Evolutionary conservation across 2,888 invertebrate species (phyloP).

Genomic region (Sabatieria punctata): DNA sequence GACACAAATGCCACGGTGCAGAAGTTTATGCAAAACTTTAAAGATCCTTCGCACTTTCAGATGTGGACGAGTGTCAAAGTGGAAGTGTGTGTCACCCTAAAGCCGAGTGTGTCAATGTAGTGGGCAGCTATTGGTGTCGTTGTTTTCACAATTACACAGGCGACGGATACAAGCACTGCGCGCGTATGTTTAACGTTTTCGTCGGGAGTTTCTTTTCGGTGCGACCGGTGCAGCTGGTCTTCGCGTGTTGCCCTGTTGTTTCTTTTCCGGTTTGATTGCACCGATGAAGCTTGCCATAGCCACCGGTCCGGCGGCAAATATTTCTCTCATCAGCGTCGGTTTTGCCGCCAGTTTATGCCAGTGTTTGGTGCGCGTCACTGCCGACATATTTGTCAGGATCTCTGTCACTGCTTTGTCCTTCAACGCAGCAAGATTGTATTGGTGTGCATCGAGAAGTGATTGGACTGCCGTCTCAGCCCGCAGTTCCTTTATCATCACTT

Average conservation of each 20-base stretch:
- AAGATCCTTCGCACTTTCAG: too few species aligned
- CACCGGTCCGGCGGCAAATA: neutral
- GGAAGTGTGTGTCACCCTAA: constrained; percentile 52
- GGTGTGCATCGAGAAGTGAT: neutral
- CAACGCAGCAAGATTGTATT: neutral
- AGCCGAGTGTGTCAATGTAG: constrained; percentile 66
- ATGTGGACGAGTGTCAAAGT: constrained; percentile 64
- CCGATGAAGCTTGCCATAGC: neutral
- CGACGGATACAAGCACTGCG: constrained; percentile 14
- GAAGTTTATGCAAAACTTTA: too few species aligned
- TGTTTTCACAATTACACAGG: constrained; percentile 76
- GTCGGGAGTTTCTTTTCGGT: too few species aligned
- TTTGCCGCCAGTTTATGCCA: neutral
- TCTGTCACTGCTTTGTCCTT: too few species aligned
- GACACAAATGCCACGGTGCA: neutral
- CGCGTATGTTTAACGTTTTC: neutral
- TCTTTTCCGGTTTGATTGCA: neutral
- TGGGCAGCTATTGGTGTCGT: constrained; percentile 66
- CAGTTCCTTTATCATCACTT: neutral
- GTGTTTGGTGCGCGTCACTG: neutral
- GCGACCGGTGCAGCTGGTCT: too few species aligned
- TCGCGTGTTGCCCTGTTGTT: neutral
- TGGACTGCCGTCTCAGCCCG: neutral
- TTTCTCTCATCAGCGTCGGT: neutral
- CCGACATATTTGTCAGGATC: too few species aligned